Evolutionary conservation across 2,113 vertebrate genomes (phyloP), one percentile per base, ranked within the genome.

Genomic region (Sakesphorus luctuosus): DNA sequence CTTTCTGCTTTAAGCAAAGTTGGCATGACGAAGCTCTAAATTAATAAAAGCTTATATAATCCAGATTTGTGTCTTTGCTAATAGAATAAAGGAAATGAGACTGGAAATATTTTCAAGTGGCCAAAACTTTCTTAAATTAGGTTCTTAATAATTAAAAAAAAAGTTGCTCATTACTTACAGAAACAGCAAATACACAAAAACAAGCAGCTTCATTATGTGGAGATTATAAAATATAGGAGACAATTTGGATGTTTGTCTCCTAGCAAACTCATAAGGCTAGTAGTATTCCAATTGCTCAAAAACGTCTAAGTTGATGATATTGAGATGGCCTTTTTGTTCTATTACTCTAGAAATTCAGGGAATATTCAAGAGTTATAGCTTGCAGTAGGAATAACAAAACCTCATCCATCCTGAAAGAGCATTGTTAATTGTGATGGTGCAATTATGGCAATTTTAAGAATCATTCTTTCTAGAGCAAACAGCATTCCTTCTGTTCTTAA

Each of bases 271-370:
- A 12, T 35, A 91, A 31, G 23, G 33, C 33, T 36, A 77, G 4
- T 8, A 67, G 6, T 10, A 68, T 29, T 47, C 38, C 14, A 43
- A 6, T 47, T 47, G n/a, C n/a, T 74, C 35, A 36, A 53, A 53
- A 77, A 40, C 15, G 7, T 50, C 3, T 11, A 38, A 35, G 5
- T 24, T 85, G 8, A 43, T 1, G 0, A 17, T 18, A 58, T 1
- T 36, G 25, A 21, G 12, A 36, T 13, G 62, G 12, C 9, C 65
- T 62, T 36, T 56, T 47, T 62, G 20, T 56, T 49, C 24, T 35
- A 59, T 19, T 53, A 40, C 10, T 26, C 40, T 29, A 50, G 35
- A 63, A 74, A 81, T 55, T 47, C 26, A 49, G 15, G 24, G 23
- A 87, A 38, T 29, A 78, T 31, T 62, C 46, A 72, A 33, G 31